Percentiles rank a stretch among this genome's conserved stretches.
These are phyloP conservation scores for Salvelinus alpinus DNA, from an alignment of 2,113 vertebrate species.

Conservation along the genomic window DNA sequence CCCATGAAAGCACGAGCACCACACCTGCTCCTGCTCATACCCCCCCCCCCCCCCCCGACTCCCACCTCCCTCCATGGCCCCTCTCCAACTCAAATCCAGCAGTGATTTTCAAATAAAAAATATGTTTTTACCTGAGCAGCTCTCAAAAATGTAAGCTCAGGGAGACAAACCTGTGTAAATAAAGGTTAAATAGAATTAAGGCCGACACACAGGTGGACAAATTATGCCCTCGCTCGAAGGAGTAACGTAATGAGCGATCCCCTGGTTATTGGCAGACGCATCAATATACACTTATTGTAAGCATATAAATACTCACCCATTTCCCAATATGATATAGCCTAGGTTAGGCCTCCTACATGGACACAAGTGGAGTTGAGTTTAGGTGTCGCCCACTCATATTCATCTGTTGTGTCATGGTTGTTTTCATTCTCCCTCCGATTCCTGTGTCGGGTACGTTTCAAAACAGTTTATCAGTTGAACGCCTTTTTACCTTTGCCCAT, in stretches of 20 bases:
- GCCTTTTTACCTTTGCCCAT: no score
- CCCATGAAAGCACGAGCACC: conserved; percentile 56
- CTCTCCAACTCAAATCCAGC: conserved; percentile 66
- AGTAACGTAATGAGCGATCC: conserved; percentile 13
- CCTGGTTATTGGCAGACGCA: conserved; percentile 23
- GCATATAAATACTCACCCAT: background rate
- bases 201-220: conserved; percentile 41
- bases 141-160: no score
- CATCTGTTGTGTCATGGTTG: conserved; percentile 39
- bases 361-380: conserved; percentile 66
- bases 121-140: no score
- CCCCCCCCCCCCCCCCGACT: conserved; percentile 47
- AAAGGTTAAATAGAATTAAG: background rate
- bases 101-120: conserved; percentile 34
- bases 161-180: no score
- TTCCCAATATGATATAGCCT: background rate
- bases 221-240: conserved; percentile 28
- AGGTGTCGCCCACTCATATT: conserved; percentile 48
- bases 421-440: background rate
- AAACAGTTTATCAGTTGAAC: background rate
- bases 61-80: conserved; percentile 1
- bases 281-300: background rate
- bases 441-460: background rate
- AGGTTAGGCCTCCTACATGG: background rate
- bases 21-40: conserved; percentile 62